These are phyloP conservation scores for Mamestra brassicae DNA, from an alignment of 2,888 invertebrate genomes.

Conservation along the genomic window DNA sequence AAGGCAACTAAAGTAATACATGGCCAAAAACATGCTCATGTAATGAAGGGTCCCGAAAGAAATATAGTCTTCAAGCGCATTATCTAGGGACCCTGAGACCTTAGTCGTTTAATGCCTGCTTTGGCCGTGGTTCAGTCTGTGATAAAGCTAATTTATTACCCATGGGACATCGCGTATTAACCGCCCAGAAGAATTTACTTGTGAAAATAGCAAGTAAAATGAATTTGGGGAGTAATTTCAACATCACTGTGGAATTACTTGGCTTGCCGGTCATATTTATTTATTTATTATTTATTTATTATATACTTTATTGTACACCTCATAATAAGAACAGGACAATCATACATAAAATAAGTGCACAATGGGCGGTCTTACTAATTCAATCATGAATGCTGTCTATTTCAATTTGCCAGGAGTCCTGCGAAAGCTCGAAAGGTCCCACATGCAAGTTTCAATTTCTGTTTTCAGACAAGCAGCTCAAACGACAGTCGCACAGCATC, in stretches of 20 bases:
- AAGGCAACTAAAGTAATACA: constrained; percentile 14
- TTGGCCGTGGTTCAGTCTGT: constrained; percentile 1
- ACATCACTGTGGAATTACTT: constrained; percentile 3
- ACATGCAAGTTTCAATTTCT: neutral
- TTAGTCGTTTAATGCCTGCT: constrained; percentile 21
- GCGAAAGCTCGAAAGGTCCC: neutral
- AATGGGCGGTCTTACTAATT: neutral
- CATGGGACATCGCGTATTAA: constrained; percentile 23
- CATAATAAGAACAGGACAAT: too few species aligned
- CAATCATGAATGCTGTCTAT: neutral
- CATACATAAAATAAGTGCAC: too few species aligned
- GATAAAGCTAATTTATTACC: constrained; percentile 43
- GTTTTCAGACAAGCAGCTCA: constrained; percentile 78
- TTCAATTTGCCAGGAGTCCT: neutral
- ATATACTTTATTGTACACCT: too few species aligned
- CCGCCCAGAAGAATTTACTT: constrained; percentile 21
- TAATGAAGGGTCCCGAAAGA: constrained; percentile 18
- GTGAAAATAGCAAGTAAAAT: constrained; percentile 28
- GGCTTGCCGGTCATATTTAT: neutral
- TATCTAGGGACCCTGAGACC: constrained; percentile 15
- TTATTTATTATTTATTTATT: too few species aligned
- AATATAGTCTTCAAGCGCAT: constrained; percentile 3
- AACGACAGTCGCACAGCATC: constrained; percentile 86
- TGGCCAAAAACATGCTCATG: constrained; percentile 1
- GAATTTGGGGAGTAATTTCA: constrained; percentile 20